phyloP scores from a whole-genome alignment of 2,113 vertebrate genomes.

The Morone saxatilis region DNA sequence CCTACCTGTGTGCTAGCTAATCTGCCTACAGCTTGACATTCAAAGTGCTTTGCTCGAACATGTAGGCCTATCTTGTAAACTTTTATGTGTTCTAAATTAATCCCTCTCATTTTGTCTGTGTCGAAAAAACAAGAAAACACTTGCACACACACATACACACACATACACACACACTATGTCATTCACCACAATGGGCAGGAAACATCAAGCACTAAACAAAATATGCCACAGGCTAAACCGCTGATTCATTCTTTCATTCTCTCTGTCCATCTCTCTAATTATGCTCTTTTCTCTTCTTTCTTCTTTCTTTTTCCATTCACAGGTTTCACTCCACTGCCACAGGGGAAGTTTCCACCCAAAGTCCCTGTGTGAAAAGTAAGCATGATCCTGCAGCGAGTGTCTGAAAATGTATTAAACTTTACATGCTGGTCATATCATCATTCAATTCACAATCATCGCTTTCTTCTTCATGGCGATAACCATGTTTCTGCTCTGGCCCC shows the following conservation, averaged over 20 bases:
- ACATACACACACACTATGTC: conserved; percentile 12
- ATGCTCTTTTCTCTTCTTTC: conserved; percentile 10
- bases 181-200: conserved; percentile 30
- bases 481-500: background rate
- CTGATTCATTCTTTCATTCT: conserved; percentile 28
- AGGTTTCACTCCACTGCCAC: conserved; percentile 60
- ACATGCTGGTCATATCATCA: background rate
- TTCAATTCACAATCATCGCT: background rate
- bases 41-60: background rate
- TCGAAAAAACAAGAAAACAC: conserved; percentile 20
- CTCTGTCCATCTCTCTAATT: conserved; percentile 34
- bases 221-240: conserved; percentile 37
- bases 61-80: conserved; percentile 3
- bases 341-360: conserved; percentile 49
- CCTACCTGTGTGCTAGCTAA: conserved; percentile 20
- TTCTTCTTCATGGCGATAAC: background rate
- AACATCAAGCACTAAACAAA: conserved; percentile 6
- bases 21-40: conserved; percentile 2
- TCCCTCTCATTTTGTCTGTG: conserved; percentile 14
- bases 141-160: conserved; percentile 1
- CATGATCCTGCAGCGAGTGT: background rate
- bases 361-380: conserved; percentile 72
- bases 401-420: background rate
- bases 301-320: conserved; percentile 34
- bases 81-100: conserved; percentile 38